phyloP scores from a whole-genome alignment of 2,113 vertebrate genomes.

The Oryctolagus cuniculus region DNA sequence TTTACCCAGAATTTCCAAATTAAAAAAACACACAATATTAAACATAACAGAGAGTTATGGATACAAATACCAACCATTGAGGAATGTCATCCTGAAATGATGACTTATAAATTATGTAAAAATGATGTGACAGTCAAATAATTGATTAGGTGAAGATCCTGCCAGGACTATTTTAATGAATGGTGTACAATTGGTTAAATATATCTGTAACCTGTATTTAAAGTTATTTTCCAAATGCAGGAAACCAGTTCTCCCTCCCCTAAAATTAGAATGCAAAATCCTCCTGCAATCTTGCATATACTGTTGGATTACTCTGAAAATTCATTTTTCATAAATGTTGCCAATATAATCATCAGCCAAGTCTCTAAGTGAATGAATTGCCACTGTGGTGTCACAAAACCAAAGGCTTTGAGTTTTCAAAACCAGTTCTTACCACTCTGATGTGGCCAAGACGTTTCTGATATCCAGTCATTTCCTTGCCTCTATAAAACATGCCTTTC shows the following conservation, averaged over 20 bases:
- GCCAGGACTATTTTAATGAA: neutral
- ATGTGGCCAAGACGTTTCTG: neutral
- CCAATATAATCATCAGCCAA: neutral
- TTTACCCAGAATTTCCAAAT: slow-evolving; percentile 37
- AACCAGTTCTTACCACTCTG: slow-evolving; percentile 42
- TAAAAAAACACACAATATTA: neutral
- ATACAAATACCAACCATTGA: neutral
- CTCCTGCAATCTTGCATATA: neutral
- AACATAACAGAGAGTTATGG: slow-evolving; percentile 5
- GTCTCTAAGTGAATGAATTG: slow-evolving; percentile 41
- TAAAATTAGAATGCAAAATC: slow-evolving; percentile 15
- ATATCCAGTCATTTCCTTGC: slow-evolving; percentile 17
- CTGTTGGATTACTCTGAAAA: neutral
- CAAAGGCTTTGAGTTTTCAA: neutral
- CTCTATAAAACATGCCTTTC: slow-evolving; percentile 52
- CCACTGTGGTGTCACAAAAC: neutral
- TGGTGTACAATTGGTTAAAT: neutral
- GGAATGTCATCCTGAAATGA: neutral
- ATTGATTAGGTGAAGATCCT: neutral
- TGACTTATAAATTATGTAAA: slow-evolving; percentile 19
- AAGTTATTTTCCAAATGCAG: neutral
- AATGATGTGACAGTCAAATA: neutral
- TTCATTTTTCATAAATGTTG: slow-evolving; percentile 7
- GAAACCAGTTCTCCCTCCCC: neutral
- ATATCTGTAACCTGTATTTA: neutral